Conservation (phyloP, 1,140 invertebrate species). For the Aricia agestis region DNA sequence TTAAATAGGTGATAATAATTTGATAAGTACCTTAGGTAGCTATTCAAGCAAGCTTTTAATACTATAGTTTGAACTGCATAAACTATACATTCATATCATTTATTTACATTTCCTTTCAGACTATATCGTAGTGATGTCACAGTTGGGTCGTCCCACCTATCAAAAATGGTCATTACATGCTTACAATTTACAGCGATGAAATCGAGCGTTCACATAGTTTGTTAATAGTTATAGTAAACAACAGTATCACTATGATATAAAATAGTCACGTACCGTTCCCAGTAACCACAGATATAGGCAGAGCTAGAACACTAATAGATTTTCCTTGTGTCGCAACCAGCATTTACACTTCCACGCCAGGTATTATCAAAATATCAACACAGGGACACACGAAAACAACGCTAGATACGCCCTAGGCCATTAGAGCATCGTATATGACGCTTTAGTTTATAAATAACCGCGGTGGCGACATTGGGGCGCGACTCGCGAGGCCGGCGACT, state of each 20-base stretch:
- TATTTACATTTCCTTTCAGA: background rate
- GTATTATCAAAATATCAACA: background rate
- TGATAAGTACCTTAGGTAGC: background rate
- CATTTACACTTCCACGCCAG: background rate
- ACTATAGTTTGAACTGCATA: background rate
- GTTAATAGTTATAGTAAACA: background rate
- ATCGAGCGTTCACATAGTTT: background rate
- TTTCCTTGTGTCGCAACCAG: background rate
- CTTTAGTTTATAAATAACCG: slow-evolving; percentile 60
- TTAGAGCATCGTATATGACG: slow-evolving; percentile 39
- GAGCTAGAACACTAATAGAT: background rate
- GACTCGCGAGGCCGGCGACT: slow-evolving; percentile 40
- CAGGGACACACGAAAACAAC: background rate
- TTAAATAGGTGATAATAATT: background rate
- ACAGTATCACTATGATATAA: too few species aligned
- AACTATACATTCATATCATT: background rate
- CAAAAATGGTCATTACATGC: background rate
- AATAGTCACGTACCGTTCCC: slow-evolving; percentile 7
- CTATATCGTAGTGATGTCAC: background rate
- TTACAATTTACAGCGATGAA: background rate
- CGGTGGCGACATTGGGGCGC: slow-evolving; percentile 62
- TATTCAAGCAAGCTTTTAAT: background rate
- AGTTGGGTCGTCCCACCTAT: background rate
- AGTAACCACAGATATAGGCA: slow-evolving; percentile 1
- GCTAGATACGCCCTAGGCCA: background rate